Evolutionary conservation across 2,797 vertebrate species (phyloP), one percentile per base, ranked within the genome.

Genomic region (Phoeniculus purpureus): DNA sequence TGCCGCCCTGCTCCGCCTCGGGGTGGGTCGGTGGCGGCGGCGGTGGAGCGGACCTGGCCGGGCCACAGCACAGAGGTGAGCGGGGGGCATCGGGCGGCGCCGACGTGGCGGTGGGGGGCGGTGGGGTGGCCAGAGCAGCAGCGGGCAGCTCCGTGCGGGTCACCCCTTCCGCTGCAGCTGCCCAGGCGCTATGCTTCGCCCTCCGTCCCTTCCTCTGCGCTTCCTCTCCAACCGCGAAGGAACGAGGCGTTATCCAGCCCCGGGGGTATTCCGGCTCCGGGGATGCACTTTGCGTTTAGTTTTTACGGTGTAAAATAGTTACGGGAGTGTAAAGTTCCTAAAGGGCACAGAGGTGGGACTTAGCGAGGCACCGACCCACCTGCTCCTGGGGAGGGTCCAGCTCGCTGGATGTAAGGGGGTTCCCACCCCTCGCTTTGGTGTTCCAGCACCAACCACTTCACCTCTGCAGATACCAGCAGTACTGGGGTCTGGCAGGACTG

Each of bases 361-460:
- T 19, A 5, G 1, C 32, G 34, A 43, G 62, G 43, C 23, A 32
- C 4, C 12, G 8, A 37, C 3, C 15, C 12, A 8, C 31, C 29
- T 31, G 62, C 59, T 21, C 11, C 23, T 50, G 54, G 66, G 50
- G 56, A 31, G 40, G 50, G 43, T 10, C 16, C 32, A 2, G 25
- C 9, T 20, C 22, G 23, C n/a, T 37, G 58, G 25, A 10, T 37
- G 21, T 9, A 34, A 15, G 48, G 6, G 19, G 23, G 26, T 66
- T 31, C 65, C 17, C 37, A 43, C 7, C 9, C 12, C 9, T 37
- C 15, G 1, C 10, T n/a, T 23, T 6, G 16, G 8, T 7, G 3
- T 17, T 4, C 0, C 0, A 18, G 25, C 26, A 4, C 1, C 1
- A 27, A 71, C 4, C 6, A 1, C 12, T 31, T 13, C 62, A 50